Base-by-base conservation (phyloP, 1,140 invertebrate genomes). In the Homalodisca vitripennis region DNA sequence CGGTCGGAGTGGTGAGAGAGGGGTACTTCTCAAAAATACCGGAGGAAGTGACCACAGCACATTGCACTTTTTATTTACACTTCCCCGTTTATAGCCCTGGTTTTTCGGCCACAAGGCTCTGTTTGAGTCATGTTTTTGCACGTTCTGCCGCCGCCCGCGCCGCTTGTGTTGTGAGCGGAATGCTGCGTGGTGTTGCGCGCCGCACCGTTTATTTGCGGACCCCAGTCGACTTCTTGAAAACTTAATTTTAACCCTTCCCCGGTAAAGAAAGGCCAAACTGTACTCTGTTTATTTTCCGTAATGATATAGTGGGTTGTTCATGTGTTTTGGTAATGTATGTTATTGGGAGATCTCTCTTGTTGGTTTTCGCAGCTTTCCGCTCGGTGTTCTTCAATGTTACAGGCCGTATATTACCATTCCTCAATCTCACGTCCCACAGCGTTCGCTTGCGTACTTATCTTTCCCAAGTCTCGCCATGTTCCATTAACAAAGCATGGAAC, bases 31-130 rank as follows among this genome's bases (percentile, higher is more conserved):
- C n/a, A n/a, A n/a, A n/a, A n/a, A n/a, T n/a, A n/a, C n/a, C n/a
- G n/a, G n/a, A n/a, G n/a, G n/a, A n/a, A n/a, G n/a, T 60, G 55
- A 60, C 55, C 55, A 60, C 55, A 60, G 24, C 55, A 60, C n/a
- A n/a, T 26, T 26, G 55, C 55, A 60, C 24, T 60, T 60, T 60
- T 60, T 60, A 60, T 60, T 60, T 60, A 60, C 55, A 60, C 24
- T 60, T 2, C 2, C 55, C 22, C 22, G 26, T 53, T 53, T 60
- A 27, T 27, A 22, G 27, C 13, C 55, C 55, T 3, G 14, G 24
- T 26, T 60, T 60, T 60, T 30, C 2, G 55, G 24, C 27, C 22
- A 22, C 14, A 24, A 22, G 22, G 14, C 55, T 13, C 55, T 26
- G 14, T 60, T 60, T 60, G 55, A 60, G 14, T 26, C 55, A 6